Evolutionary conservation across 2,797 vertebrate genomes (phyloP), one percentile per base, ranked within the genome.

Genomic region (Muscicapa striata): DNA sequence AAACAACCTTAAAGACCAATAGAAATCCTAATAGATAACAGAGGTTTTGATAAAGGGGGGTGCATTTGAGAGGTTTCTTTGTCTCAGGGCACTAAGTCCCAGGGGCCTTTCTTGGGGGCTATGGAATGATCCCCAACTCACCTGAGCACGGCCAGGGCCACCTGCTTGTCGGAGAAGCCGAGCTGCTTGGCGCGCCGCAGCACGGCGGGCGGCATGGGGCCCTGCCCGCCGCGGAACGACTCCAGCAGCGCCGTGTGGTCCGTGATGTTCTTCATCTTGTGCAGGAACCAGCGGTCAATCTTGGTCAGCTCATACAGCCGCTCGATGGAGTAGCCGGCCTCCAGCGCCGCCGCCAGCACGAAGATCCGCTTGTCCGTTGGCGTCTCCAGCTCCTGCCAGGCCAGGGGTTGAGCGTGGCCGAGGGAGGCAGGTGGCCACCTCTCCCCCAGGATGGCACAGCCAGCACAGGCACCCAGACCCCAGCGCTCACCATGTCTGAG

Each of bases 291-390:
- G 96, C 98, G 98, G 98, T 99, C 99, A 0, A 99, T 99, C 97
- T 99, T 99, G 13, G 99, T 99, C 89, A 99, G 98, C 48, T 99
- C 98, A 0, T 99, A 99, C 51, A 99, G 98, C 51, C 98, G 98
- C 63, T 99, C 99, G 4, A 99, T 98, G 0, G 98, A 98, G 97
- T 99, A 99, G 6, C 98, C 98, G 0, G 98, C 98, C 46, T 97
- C 97, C 43, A 99, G 94, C 0, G 99, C 99, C 0, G 99, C 97
- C 0, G 99, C 99, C 97, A 99, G 95, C 81, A 99, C 99, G 0
- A 99, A 99, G 96, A 99, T 99, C 3, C 99, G 98, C 96, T 99
- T 99, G 95, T 99, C 99, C 0, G 99, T 99, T 0, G 99, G 99
- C 0, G 98, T 99, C 98, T 99, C 98, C 96, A 99, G 84, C 97